Conservation (phyloP, 2,888 invertebrate genomes). For the Odontocolon sp. region DNA sequence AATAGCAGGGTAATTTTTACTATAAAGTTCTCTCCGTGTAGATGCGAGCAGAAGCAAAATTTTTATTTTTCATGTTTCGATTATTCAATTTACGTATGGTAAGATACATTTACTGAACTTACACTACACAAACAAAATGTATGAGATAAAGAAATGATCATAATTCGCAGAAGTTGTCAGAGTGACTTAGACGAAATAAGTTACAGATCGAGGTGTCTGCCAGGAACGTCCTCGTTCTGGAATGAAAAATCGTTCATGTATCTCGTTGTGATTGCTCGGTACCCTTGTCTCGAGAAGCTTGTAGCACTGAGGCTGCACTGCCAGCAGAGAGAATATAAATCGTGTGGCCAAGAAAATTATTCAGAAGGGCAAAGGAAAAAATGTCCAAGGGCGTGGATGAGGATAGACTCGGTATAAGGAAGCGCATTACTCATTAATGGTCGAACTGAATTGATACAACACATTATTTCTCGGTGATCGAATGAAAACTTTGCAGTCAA, state of each 20-base stretch:
- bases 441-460: constrained; percentile 30
- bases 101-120: no score
- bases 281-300: not conserved
- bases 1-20: no score
- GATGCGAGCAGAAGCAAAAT: no score
- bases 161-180: not conserved
- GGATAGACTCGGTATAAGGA: constrained; percentile 3
- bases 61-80: no score
- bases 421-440: constrained; percentile 10
- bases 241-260: constrained; percentile 17
- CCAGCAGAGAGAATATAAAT: constrained; percentile 26
- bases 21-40: no score
- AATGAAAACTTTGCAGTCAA: constrained; percentile 20
- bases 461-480: constrained; percentile 15
- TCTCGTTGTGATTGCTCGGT: not conserved
- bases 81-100: no score
- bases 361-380: constrained; percentile 27
- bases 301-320: not conserved
- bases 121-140: not conserved
- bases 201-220: not conserved
- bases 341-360: constrained; percentile 40
- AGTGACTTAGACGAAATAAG: constrained; percentile 15
- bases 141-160: not conserved
- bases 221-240: not conserved
- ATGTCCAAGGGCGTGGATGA: no score